Evolutionary conservation across 2,888 invertebrate species (phyloP), one percentile per base, ranked within the genome.

Genomic region (Drosophila atripex): DNA sequence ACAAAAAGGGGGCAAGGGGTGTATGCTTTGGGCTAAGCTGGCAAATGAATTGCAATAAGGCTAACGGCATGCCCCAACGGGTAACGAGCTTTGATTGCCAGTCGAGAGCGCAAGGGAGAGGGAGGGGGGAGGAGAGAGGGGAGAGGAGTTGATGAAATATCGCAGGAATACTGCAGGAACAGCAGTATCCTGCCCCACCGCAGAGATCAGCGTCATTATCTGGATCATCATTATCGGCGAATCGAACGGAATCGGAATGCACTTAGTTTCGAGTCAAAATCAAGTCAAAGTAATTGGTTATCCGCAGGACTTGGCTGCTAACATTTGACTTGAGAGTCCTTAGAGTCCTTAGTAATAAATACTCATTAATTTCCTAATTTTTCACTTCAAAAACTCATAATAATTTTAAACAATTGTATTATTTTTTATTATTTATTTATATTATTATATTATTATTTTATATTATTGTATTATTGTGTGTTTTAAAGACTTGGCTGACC

Each of bases 11-110:
- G 18, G 21, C 0, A 16, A 18, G 2, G 7, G 6, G 35, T 11
- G 23, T 12, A 16, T 23, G n/a, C 63, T 45, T 21, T 51, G 35
- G 43, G 49, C 63, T 61, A 61, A 61, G 51, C 63, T 25, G 51
- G 38, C 52, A 64, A 64, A 64, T 64, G 63, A 63, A 63, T 63
- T 64, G 64, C 63, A 61, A 64, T 64, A 63, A 64, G 53, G 63
- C 52, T 52, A 53, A 63, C 63, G 64, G 63, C 63, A 63, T 53
- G 63, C 64, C 64, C 63, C 63, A 46, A n/a, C 45, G 64, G 52
- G 32, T 45, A 60, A 60, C 60, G 45, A 63, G 63, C 63, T 60
- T 60, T 63, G 63, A 63, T 63, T 63, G 63, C 63, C 63, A 60
- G 50, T 21, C 60, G 35, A 60, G 43, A 59, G 60, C 3, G 32